These are phyloP conservation scores for Latrodectus geometricus DNA, from an alignment of 1,140 invertebrate species.

Conservation along the genomic window DNA sequence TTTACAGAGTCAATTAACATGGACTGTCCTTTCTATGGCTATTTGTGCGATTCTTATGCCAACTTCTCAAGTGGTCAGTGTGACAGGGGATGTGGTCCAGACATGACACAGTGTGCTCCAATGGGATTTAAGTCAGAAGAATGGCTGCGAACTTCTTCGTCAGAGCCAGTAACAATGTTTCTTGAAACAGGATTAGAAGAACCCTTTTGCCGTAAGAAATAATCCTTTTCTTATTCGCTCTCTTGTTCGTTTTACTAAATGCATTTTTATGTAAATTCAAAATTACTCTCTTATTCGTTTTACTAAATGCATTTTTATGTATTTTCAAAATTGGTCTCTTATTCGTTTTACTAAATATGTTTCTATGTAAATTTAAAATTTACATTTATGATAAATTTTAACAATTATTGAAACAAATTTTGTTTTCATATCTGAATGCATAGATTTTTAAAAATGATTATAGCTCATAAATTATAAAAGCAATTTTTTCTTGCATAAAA, in stretches of 20 bases:
- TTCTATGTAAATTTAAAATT: background rate
- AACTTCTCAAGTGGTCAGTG: slow-evolving; percentile 81
- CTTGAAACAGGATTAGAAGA: slow-evolving; percentile 74
- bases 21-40: slow-evolving; percentile 79
- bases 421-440: no score
- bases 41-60: slow-evolving; percentile 72
- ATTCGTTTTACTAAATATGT: background rate
- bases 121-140: slow-evolving; percentile 67
- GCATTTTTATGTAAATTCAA: background rate
- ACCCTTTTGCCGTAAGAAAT: slow-evolving; percentile 70
- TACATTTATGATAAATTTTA: background rate
- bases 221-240: slow-evolving; percentile 1
- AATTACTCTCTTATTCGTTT: background rate
- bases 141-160: slow-evolving; percentile 28
- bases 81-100: slow-evolving; percentile 69
- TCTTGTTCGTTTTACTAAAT: background rate
- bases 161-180: slow-evolving; percentile 75
- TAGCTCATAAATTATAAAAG: no score
- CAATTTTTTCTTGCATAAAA: no score
- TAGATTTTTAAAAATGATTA: no score
- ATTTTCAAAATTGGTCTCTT: background rate
- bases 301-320: background rate
- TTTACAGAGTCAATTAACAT: slow-evolving; percentile 86
- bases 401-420: no score
- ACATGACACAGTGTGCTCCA: slow-evolving; percentile 71